Percentiles rank a stretch among this genome's conserved stretches.
Conservation (phyloP, 1,140 invertebrate genomes). For the Lithobius niger region DNA sequence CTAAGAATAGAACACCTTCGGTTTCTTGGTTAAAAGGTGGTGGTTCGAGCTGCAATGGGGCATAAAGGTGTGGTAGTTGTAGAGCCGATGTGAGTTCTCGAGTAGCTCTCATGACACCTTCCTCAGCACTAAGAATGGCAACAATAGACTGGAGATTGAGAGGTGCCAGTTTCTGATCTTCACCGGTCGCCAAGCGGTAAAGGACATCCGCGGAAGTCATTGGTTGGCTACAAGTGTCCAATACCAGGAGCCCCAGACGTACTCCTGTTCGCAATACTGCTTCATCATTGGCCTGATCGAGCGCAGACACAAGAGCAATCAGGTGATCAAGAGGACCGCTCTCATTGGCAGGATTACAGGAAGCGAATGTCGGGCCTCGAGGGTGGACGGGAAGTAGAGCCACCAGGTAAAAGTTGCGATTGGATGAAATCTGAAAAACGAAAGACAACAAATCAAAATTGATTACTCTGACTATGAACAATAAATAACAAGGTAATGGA, state of each 20-base stretch:
- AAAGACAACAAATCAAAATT: too few relatives aligned
- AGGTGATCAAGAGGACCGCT: conserved; percentile 22
- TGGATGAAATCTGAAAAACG: conserved; percentile 13
- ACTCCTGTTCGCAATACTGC: conserved; percentile 17
- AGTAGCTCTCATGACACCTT: too few relatives aligned
- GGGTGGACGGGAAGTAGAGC: conserved; percentile 26
- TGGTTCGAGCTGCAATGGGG: too few relatives aligned
- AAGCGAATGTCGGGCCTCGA: conserved; percentile 22
- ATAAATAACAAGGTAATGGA: too few relatives aligned
- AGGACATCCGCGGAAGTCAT: conserved; percentile 23
- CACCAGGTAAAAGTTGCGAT: conserved; percentile 22
- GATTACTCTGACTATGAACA: too few relatives aligned
- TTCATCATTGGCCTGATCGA: conserved; percentile 21
- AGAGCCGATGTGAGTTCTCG: too few relatives aligned
- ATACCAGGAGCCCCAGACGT: conserved; percentile 23
- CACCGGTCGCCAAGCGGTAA: conserved; percentile 28
- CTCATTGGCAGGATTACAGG: conserved; percentile 19
- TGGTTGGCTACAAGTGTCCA: conserved; percentile 24
- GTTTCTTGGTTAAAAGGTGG: too few relatives aligned
- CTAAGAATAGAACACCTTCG: too few relatives aligned
- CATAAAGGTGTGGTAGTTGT: too few relatives aligned
- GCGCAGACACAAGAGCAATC: conserved; percentile 22
- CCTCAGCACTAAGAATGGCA: too few relatives aligned
- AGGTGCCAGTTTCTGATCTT: too few relatives aligned
- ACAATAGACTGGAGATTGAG: too few relatives aligned